Evolutionary conservation across 2,113 vertebrate genomes (phyloP).

Genomic region (Telmatochromis sp.): DNA sequence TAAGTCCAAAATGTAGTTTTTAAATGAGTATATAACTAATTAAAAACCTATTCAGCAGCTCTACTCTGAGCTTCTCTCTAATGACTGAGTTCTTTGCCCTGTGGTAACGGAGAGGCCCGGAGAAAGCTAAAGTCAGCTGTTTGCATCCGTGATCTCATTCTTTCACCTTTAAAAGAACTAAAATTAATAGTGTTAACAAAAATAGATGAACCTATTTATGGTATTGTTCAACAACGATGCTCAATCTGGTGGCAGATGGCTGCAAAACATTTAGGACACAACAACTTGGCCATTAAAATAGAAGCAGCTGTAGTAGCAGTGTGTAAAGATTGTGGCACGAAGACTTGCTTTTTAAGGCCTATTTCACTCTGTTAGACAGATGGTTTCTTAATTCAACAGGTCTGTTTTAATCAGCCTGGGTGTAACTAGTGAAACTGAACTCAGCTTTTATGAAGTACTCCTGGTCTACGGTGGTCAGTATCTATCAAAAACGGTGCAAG

Average conservation of each 20-base stretch:
- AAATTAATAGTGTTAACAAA: background rate
- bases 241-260: background rate
- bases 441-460: background rate
- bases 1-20: background rate
- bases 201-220: rapidly evolving
- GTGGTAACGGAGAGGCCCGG: rapidly evolving
- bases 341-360: background rate
- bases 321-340: background rate
- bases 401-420: background rate
- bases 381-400: background rate
- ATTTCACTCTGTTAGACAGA: background rate
- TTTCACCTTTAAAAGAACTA: background rate
- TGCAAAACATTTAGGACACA: background rate
- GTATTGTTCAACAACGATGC: background rate
- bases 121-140: background rate
- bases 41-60: background rate
- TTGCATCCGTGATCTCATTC: rapidly evolving
- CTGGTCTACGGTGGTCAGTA: background rate
- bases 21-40: rapidly evolving
- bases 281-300: rapidly evolving
- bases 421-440: background rate
- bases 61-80: background rate
- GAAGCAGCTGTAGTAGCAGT: background rate
- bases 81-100: background rate
- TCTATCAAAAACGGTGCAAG: rapidly evolving